A percentile compares a stretch with the other conserved stretches of the same genome.
Conservation (phyloP, 1,140 invertebrate genomes). For the Drosophila jambulina region DNA sequence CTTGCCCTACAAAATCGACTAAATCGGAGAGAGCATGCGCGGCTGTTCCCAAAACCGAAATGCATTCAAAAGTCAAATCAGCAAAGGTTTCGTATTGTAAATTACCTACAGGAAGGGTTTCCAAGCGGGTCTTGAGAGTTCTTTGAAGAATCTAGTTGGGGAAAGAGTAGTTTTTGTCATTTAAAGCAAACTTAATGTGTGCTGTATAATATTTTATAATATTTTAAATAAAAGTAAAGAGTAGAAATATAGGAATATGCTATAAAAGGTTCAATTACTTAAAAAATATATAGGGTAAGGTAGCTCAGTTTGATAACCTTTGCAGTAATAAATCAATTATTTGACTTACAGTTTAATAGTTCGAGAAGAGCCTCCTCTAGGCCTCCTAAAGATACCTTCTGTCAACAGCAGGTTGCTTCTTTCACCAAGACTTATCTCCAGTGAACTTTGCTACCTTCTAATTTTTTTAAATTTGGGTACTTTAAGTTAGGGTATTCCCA, state of each 20-base stretch:
- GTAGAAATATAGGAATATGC: background rate
- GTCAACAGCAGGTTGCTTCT: background rate
- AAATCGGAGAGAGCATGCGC: conserved; percentile 18
- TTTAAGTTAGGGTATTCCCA: conserved; percentile 23
- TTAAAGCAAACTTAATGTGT: background rate
- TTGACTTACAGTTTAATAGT: background rate
- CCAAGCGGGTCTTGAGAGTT: background rate
- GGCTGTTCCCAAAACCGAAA: conserved; percentile 31
- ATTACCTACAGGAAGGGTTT: background rate
- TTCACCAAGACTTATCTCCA: background rate
- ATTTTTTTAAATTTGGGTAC: too few species aligned
- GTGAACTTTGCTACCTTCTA: background rate
- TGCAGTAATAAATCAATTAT: background rate
- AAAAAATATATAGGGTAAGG: background rate
- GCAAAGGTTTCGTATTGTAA: conserved; percentile 19
- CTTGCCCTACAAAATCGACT: conserved; percentile 44
- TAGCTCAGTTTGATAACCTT: background rate
- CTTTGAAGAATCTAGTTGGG: background rate
- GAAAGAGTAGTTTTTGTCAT: background rate
- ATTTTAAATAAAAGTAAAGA: background rate
- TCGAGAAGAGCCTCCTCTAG: background rate
- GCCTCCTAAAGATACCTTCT: background rate
- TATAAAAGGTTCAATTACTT: background rate
- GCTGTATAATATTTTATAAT: background rate
- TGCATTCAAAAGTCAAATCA: conserved; percentile 17